phyloP scores from a whole-genome alignment of 2,888 invertebrate genomes.

The Antitype chi region DNA sequence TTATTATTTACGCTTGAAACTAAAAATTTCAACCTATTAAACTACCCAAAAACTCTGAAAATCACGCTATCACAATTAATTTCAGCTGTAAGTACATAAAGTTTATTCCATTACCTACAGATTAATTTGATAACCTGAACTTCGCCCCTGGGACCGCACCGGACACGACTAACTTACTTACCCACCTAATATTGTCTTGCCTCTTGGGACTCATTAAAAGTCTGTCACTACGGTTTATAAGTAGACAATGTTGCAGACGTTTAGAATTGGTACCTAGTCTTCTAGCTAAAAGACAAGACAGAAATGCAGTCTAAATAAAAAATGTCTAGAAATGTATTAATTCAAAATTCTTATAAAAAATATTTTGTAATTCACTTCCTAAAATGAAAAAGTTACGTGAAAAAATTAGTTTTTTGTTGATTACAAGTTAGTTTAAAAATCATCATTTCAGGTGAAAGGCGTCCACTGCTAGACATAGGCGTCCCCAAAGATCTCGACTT shows the following conservation, averaged over 20 bases:
- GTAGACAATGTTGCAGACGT: not conserved
- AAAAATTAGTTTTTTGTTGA: not conserved
- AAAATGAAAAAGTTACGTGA: not conserved
- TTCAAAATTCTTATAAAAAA: too few relatives aligned
- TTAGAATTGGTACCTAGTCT: not conserved
- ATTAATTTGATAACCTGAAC: conserved; percentile 47
- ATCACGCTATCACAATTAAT: not conserved
- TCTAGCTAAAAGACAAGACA: not conserved
- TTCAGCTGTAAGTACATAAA: not conserved
- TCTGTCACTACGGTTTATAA: conserved; percentile 12
- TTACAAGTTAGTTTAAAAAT: too few relatives aligned
- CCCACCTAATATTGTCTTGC: conserved; percentile 29
- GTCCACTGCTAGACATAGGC: too few relatives aligned
- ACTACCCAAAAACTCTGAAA: not conserved
- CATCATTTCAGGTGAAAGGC: too few relatives aligned
- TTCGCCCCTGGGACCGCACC: conserved; percentile 7
- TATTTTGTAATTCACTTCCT: not conserved
- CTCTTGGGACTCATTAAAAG: conserved; percentile 39
- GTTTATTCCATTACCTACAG: conserved; percentile 36
- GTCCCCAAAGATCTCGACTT: too few relatives aligned
- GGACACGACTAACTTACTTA: conserved; percentile 46
- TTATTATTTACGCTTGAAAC: not conserved
- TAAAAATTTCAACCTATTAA: not conserved
- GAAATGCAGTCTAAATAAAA: not conserved
- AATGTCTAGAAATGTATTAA: too few relatives aligned